Percentiles rank a stretch among this genome's conserved stretches.
Conservation (phyloP, 2,888 invertebrate genomes). For the Cataglyphis cursor region DNA sequence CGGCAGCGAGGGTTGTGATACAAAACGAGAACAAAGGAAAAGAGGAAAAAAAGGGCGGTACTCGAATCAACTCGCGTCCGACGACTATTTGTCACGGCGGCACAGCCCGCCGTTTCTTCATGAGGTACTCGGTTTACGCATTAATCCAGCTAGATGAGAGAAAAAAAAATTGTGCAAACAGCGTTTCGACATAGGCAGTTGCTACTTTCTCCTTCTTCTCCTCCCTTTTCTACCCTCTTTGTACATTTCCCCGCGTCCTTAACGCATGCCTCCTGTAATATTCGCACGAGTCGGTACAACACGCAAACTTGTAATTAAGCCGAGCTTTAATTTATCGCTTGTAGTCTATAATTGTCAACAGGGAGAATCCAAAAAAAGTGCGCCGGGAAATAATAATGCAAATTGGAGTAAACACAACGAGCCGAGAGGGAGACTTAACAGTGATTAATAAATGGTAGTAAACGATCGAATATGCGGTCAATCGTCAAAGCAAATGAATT, state of each 20-base stretch:
- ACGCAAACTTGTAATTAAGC: conserved; percentile 77
- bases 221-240: conserved; percentile 25
- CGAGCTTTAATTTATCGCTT: conserved; percentile 75
- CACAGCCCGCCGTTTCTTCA: conserved; percentile 70
- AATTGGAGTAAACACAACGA: conserved; percentile 39
- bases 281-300: conserved; percentile 59
- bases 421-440: conserved; percentile 7
- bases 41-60: not conserved
- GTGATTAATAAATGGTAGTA: conserved; percentile 21
- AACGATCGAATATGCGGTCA: conserved; percentile 12
- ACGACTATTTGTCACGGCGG: conserved; percentile 70
- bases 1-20: conserved; percentile 18
- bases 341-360: conserved; percentile 73
- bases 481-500: conserved; percentile 25
- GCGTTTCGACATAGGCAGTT: conserved; percentile 72
- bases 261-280: conserved; percentile 51
- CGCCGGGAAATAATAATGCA: conserved; percentile 51
- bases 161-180: conserved; percentile 72
- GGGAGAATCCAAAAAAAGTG: conserved; percentile 26
- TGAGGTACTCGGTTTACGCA: conserved; percentile 73
- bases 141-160: conserved; percentile 71
- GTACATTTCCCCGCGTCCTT: conserved; percentile 17
- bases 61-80: conserved; percentile 67
- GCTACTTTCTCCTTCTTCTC: conserved; percentile 51
- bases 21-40: not conserved